Evolutionary conservation across 2,113 vertebrate genomes (phyloP), one percentile per base, ranked within the genome.

Genomic region (Saccopteryx leptura): DNA sequence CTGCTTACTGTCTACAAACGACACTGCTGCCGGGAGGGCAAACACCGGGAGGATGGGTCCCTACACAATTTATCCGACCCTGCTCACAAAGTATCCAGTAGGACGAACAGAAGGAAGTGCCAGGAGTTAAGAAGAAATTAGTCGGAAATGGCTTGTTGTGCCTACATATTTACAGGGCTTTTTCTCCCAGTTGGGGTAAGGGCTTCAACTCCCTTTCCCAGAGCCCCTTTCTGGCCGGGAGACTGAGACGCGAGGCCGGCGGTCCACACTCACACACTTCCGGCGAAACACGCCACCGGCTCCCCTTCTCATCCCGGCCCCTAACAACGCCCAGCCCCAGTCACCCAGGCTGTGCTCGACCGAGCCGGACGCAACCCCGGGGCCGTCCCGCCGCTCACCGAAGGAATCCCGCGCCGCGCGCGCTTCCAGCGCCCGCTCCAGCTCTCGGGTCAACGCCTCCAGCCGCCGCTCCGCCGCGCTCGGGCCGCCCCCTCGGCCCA

Each of bases 381-480:
- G 50, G 54, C 48, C 19, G 24, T 0, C 33, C 54, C 14, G 11
- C n/a, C 76, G 98, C 99, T 99, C 98, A 99, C 99, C 99, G 92
- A 99, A 99, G 97, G 99, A 99, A 88, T 99, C 99, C 98, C 99
- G 99, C 97, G 99, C 99, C 98, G 99, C 99, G 98, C 99, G 99
- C 98, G 99, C 99, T 98, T 99, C 99, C 97, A 99, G 98, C 98
- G 99, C 99, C 97, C 99, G 99, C 97, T 99, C 99, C 98, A 99
- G 99, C 99, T 99, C 99, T 93, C 99, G 96, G n/a, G 99, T 99
- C 91, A 99, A 99, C 61, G 99, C 99, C 98, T 99, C 99, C 97
- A 99, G 99, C 96, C 99, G 97, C 93, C 98, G 98, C 98, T 99
- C 99, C 0, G 99, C 99, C 98, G 99, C 99, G 98, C 99, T 99